Evolutionary conservation across 2,888 invertebrate species (phyloP).

Genomic region (Lithophane leautieri): DNA sequence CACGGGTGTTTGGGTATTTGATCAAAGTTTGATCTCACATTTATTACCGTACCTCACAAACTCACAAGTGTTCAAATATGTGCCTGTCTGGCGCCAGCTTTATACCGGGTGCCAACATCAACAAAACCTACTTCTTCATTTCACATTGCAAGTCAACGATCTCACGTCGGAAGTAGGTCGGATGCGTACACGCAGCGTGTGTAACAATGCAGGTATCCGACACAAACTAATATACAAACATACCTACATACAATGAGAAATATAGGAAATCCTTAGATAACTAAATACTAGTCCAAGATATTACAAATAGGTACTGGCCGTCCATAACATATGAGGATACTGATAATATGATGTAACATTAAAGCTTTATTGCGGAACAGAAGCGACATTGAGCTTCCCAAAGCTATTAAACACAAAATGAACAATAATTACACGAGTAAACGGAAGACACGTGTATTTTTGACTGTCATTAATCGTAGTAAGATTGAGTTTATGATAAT

Average conservation of each 20-base stretch:
- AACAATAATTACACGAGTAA: conserved; percentile 15
- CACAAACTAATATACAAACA: conserved; percentile 21
- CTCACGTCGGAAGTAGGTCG: conserved; percentile 60
- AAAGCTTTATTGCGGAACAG: conserved; percentile 37
- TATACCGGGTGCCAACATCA: conserved; percentile 63
- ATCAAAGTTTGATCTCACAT: no score
- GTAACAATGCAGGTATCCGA: conserved; percentile 38
- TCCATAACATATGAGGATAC: conserved; percentile 13
- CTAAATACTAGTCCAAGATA: background rate
- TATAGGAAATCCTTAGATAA: conserved; percentile 11
- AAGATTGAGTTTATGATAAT: background rate
- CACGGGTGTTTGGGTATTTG: no score
- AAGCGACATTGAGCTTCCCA: conserved; percentile 39
- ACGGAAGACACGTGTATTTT: conserved; percentile 4
- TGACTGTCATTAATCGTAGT: background rate
- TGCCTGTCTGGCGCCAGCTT: no score
- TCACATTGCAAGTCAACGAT: conserved; percentile 68
- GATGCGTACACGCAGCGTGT: conserved; percentile 50
- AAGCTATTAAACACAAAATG: conserved; percentile 25
- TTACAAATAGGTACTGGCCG: background rate
- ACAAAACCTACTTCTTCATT: conserved; percentile 67
- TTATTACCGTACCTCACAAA: no score
- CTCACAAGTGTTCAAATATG: no score
- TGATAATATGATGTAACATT: conserved; percentile 17
- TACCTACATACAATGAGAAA: conserved; percentile 8